phyloP scores from a whole-genome alignment of 2,113 vertebrate genomes.

The Sturnus vulgaris region DNA sequence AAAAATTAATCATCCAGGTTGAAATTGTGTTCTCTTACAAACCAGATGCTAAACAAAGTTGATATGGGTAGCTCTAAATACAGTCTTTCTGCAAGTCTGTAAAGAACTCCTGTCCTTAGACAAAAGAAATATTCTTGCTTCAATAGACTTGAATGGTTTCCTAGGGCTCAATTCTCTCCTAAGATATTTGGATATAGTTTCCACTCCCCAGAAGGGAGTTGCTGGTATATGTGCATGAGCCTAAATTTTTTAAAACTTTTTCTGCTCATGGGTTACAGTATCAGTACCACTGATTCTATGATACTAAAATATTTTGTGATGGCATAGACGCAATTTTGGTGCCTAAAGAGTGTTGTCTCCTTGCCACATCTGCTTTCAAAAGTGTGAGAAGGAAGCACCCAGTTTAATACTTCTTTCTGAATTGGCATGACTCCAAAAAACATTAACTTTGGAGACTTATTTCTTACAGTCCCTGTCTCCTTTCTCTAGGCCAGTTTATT shows the following conservation, averaged over 20 bases:
- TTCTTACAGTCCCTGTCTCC: not conserved
- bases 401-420: not conserved
- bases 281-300: not conserved
- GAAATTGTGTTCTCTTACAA: not conserved
- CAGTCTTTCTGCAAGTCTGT: not conserved
- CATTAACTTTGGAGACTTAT: not conserved
- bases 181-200: not conserved
- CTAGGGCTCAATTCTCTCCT: not conserved
- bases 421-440: not conserved
- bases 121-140: conserved; percentile 23
- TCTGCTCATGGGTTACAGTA: not conserved
- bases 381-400: not conserved
- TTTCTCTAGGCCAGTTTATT: not conserved
- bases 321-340: not conserved
- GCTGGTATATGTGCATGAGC: not conserved
- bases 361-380: not conserved
- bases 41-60: not conserved
- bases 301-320: not conserved
- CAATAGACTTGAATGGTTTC: not conserved
- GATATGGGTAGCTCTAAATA: not conserved
- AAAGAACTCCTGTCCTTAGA: not conserved
- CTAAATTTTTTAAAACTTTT: not conserved
- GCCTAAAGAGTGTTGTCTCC: not conserved
- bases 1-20: not conserved
- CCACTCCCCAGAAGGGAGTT: not conserved